Percentiles rank a stretch among this genome's conserved stretches.
These are phyloP conservation scores for Drosophila aff. DNA, from an alignment of 1,140 invertebrate genomes.

Conservation along the genomic window DNA sequence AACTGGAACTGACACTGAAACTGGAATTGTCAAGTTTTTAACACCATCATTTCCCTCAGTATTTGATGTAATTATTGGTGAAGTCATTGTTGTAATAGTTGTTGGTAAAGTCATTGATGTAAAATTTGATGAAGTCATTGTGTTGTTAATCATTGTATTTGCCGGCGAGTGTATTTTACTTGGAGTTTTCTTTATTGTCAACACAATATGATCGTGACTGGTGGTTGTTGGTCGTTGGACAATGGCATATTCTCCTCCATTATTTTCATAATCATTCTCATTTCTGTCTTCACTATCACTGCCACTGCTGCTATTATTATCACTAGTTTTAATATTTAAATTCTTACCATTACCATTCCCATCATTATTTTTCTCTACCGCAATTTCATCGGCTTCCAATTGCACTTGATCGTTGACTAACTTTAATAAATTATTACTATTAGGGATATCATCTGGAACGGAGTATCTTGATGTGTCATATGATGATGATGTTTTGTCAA, in stretches of 20 bases:
- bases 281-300: constrained; percentile 41
- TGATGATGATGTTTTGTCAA: neutral
- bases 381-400: constrained; percentile 31
- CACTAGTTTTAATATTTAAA: constrained; percentile 22
- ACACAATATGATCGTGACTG: constrained; percentile 62
- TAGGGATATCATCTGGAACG: neutral
- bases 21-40: neutral
- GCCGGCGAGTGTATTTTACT: constrained; percentile 74
- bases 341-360: neutral
- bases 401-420: constrained; percentile 24
- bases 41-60: neutral
- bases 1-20: neutral
- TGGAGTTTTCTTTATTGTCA: constrained; percentile 82
- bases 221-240: constrained; percentile 53
- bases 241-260: constrained; percentile 66
- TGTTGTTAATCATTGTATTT: constrained; percentile 41
- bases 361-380: constrained; percentile 2
- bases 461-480: neutral
- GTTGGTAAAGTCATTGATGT: neutral
- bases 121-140: constrained; percentile 35
- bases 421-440: constrained; percentile 54
- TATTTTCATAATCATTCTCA: constrained; percentile 42
- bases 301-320: constrained; percentile 39
- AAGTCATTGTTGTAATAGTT: neutral
- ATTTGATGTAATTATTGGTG: neutral